phyloP scores from a whole-genome alignment of 2,888 invertebrate genomes.

The Trissolcus brochymenae region DNA sequence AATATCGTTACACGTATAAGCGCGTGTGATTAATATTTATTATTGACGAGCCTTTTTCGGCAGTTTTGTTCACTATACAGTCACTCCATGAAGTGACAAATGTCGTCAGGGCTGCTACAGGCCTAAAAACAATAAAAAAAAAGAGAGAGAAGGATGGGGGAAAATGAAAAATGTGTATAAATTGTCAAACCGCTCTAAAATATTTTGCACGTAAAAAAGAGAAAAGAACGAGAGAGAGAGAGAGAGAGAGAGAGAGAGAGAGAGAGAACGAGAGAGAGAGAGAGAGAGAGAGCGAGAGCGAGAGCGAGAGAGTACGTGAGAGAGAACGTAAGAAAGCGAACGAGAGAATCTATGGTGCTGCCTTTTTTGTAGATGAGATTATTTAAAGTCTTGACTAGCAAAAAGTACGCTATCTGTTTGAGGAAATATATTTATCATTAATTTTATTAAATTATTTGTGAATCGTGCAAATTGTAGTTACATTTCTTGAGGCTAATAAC shows the following conservation, averaged over 20 bases:
- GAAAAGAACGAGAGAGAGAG: conserved; percentile 35
- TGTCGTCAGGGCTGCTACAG: conserved; percentile 48
- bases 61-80: conserved; percentile 49
- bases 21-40: conserved; percentile 56
- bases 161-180: conserved; percentile 41
- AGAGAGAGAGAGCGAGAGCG: conserved; percentile 36
- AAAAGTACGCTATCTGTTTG: conserved; percentile 23
- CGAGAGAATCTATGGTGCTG: conserved; percentile 49
- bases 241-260: conserved; percentile 40
- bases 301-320: conserved; percentile 32
- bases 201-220: conserved; percentile 46
- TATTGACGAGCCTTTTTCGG: conserved; percentile 53
- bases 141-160: conserved; percentile 22
- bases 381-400: conserved; percentile 32
- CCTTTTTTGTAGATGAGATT: conserved; percentile 50
- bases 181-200: conserved; percentile 47
- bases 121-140: conserved; percentile 49
- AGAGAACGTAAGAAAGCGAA: conserved; percentile 12
- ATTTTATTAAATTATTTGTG: too few relatives aligned
- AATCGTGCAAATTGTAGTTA: conserved; percentile 21
- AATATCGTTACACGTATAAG: conserved; percentile 65
- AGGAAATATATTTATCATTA: conserved; percentile 7
- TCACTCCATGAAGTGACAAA: conserved; percentile 48
- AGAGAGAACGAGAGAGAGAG: conserved; percentile 12
- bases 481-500: conserved; percentile 4